Base-by-base conservation (phyloP, 1,140 invertebrate genomes). In the Wiebesia pumilae region DNA sequence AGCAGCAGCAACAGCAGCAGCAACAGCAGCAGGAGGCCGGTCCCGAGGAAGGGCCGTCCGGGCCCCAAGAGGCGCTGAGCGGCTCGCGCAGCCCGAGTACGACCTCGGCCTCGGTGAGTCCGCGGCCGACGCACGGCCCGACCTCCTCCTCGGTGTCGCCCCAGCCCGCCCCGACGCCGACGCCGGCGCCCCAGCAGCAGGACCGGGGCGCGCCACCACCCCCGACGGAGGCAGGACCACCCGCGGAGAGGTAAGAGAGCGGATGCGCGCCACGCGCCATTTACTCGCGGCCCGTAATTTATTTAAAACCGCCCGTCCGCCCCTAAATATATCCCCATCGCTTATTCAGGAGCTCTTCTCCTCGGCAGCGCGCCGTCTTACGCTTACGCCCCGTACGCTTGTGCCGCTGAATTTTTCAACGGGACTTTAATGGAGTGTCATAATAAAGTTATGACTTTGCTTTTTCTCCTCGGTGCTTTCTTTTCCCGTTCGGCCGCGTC, bases 261-360 rank as follows among this genome's bases (percentile, higher is more conserved):
- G 85, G 79, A 86, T 69, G 90, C 88, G 88, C 88, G 90, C 90
- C 90, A 93, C 92, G 91, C 92, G 90, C 92, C 92, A 93, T 93
- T 93, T 93, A 94, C 87, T 85, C 87, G 88, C 87, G 27, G 27
- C 58, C 71, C 93, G 93, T 94, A 94, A 94, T 94, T 94, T 94
- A 94, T 94, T 94, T 93, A 94, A 94, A 93, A 93, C 91, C 90
- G 90, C 92, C 91, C 91, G 89, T n/a, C 30, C 62, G 19, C 10
- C 91, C 93, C 92, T 94, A 94, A 94, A 94, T 94, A 93, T 92
- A 93, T 92, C 91, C 62, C 90, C 90, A 92, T 94, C 89, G 93
- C 91, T 94, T 94, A 94, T 94, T 94, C 93, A 94, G 16, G 65
- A 73, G 30, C 78, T 58, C 69, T 27, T 27, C 79, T 78, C 85